A percentile compares a stretch with the other conserved stretches of the same genome.
These are phyloP conservation scores for Synanthedon formicaeformis DNA, from an alignment of 2,888 invertebrate species.

Conservation along the genomic window DNA sequence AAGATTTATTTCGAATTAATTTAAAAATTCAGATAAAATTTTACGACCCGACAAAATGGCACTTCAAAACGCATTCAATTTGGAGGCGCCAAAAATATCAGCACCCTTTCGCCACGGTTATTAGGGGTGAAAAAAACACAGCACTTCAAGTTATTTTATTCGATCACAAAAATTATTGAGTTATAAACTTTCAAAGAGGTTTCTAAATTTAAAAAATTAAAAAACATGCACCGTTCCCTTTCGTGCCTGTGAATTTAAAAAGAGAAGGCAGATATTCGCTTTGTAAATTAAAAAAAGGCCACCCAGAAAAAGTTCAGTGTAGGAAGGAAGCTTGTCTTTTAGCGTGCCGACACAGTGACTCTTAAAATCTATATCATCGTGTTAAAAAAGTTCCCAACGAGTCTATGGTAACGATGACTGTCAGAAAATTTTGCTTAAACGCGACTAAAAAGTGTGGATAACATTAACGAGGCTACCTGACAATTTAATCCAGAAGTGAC, in stretches of 20 bases:
- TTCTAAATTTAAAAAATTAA: too few relatives aligned
- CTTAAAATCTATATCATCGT: too few relatives aligned
- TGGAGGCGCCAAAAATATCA: slow-evolving; percentile 45
- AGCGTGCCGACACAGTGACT: background rate
- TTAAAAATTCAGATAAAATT: too few relatives aligned
- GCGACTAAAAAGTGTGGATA: slow-evolving; percentile 4
- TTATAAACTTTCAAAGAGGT: background rate
- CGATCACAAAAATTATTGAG: slow-evolving; percentile 1
- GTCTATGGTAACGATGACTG: slow-evolving; percentile 25
- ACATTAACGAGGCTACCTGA: slow-evolving; percentile 42
- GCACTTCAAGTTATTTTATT: too few relatives aligned
- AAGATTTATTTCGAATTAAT: too few relatives aligned
- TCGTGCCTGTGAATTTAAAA: background rate
- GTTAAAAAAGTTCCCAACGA: too few relatives aligned
- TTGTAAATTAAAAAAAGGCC: background rate
- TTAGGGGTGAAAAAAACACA: slow-evolving; percentile 9
- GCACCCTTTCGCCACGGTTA: slow-evolving; percentile 49
- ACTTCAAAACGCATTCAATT: slow-evolving; percentile 26
- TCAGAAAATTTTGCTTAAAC: slow-evolving; percentile 20
- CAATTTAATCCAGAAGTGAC: slow-evolving; percentile 43
- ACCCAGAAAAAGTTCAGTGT: slow-evolving; percentile 1
- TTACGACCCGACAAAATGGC: slow-evolving; percentile 20
- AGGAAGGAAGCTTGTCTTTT: slow-evolving; percentile 1
- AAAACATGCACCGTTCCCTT: too few relatives aligned
- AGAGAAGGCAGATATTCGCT: background rate